Base-by-base conservation (phyloP, 2,797 vertebrate genomes). In the Rostrhamus sociabilis region DNA sequence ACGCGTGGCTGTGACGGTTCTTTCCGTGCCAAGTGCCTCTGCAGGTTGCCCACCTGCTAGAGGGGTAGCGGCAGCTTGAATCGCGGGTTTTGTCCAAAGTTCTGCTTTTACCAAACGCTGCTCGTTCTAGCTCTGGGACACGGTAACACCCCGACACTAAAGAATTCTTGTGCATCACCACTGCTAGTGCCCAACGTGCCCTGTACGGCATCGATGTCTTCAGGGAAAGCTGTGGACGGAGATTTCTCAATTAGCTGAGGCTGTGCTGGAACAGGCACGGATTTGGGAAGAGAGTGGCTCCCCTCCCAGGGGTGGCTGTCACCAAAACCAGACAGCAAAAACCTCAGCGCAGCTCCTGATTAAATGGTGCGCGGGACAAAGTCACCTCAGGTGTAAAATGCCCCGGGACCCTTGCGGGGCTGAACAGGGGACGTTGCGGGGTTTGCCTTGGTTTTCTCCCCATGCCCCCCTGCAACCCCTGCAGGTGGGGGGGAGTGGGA, bases 1-100 rank as follows among this genome's bases (percentile, higher is more conserved):
- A 0, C 0, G 0, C 1, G 1, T 12, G 38, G 48, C 8, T 31
- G 74, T n/a, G 67, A 34, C 11, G 14, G 20, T 14, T 5, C n/a
- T 15, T 50, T 31, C 23, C 6, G 0, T 19, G 40, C 34, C 3
- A 4, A 4, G 12, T 45, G 22, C 8, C 62, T 20, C 53, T 38
- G 78, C 42, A 14, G 26, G 23, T 15, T 59, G 31, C 27, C 23
- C 56, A 4, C 38, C 29, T 73, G 45, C 47, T 32, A 5, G 47
- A 71, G 34, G 34, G 72, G 25, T 20, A 18, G 23, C 0, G 4
- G 18, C 0, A 3, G 4, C 48, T 23, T 4, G 4, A 16, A 22
- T 23, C 0, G 0, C 15, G 5, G 58, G 13, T 31, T 88, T 86
- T 83, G 52, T 11, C 67, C 63, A 16, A n/a, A 0, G 8, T 67